Conservation (phyloP, 2,797 vertebrate genomes). For the Sphaeramia orbicularis region DNA sequence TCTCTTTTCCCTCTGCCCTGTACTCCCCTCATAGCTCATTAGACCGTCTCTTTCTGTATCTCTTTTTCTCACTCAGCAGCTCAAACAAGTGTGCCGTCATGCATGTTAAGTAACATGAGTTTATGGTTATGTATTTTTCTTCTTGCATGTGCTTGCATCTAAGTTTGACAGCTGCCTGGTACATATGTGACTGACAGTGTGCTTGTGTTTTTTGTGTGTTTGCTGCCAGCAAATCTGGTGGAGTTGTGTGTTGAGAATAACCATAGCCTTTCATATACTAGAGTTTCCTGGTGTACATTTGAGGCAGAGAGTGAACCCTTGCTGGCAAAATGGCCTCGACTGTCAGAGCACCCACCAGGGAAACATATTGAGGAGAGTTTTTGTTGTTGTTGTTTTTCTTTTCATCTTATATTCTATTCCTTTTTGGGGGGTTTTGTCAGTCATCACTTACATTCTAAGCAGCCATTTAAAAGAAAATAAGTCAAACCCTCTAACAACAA, state of each 20-base stretch:
- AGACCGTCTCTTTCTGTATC: conserved; percentile 33
- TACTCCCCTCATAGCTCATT: conserved; percentile 65
- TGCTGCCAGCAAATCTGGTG: conserved; percentile 2
- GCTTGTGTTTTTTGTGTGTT: conserved; percentile 25
- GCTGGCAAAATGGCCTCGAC: conserved; percentile 74
- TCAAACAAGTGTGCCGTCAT: conserved; percentile 24
- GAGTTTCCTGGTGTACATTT: conserved; percentile 63
- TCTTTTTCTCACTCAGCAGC: background rate
- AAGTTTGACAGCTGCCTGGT: conserved; percentile 26
- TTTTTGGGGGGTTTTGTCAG: too few species aligned
- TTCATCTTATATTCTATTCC: background rate
- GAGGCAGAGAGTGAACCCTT: conserved; percentile 62
- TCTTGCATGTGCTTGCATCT: background rate
- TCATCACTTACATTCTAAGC: too few species aligned
- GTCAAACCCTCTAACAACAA: too few species aligned
- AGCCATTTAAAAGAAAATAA: too few species aligned
- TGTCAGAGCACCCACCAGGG: conserved; percentile 62
- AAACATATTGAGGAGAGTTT: conserved; percentile 51
- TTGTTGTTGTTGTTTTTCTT: background rate
- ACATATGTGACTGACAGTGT: conserved; percentile 4
- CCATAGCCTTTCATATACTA: conserved; percentile 43
- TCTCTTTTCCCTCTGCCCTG: conserved; percentile 45
- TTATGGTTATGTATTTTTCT: conserved; percentile 37
- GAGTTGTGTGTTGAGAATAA: conserved; percentile 33
- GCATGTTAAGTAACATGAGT: conserved; percentile 14